Percentiles rank a stretch among this genome's conserved stretches.
Conservation (phyloP, 2,113 vertebrate species). For the Coptodon bakossiorum region DNA sequence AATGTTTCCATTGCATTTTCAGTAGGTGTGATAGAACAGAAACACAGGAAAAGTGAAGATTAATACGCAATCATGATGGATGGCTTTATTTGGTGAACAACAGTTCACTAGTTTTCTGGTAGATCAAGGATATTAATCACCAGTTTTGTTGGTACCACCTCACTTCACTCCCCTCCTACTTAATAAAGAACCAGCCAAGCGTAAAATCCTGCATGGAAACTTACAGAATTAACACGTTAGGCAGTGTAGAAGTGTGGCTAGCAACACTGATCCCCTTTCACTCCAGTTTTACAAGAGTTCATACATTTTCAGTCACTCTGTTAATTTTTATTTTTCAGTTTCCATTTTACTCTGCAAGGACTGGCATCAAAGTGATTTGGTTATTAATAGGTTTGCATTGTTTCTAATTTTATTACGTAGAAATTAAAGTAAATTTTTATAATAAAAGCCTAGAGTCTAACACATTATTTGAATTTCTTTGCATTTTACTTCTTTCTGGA, state of each 20-base stretch:
- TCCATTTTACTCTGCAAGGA: slow-evolving; percentile 31
- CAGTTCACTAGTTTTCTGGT: background rate
- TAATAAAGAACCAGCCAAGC: background rate
- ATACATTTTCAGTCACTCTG: slow-evolving; percentile 21
- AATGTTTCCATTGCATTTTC: background rate
- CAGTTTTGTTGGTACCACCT: background rate
- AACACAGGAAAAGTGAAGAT: background rate
- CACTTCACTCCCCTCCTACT: background rate
- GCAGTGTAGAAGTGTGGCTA: background rate
- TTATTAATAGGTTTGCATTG: slow-evolving; percentile 40
- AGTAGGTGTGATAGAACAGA: background rate
- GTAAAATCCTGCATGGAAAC: slow-evolving; percentile 3
- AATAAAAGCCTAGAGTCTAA: background rate
- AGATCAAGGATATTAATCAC: slow-evolving; percentile 2
- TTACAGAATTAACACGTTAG: background rate
- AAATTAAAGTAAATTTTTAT: background rate
- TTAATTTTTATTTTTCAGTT: slow-evolving; percentile 13
- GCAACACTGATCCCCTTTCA: slow-evolving; percentile 24
- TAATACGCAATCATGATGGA: background rate
- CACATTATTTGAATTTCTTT: background rate
- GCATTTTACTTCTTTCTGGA: background rate
- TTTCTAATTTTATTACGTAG: slow-evolving; percentile 17
- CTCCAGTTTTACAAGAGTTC: slow-evolving; percentile 26
- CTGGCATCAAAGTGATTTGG: background rate
- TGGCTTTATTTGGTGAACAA: background rate